Base-by-base conservation (phyloP, 2,797 vertebrate genomes). In the Nannoperca obscura region DNA sequence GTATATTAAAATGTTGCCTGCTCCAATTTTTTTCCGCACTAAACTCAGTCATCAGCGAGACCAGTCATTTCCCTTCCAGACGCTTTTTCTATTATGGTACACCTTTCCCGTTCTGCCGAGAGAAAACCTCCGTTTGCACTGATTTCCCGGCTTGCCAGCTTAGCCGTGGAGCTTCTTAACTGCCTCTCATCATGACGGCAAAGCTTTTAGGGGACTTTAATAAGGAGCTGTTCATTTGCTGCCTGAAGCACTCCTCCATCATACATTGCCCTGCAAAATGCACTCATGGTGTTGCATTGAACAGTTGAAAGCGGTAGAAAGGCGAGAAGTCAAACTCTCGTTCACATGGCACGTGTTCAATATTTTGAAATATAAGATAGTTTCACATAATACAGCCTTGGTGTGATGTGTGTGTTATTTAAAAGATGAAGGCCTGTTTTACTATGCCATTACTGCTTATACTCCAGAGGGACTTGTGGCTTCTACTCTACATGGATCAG, bases 361-460 rank as follows among this genome's bases (percentile, higher is more conserved):
- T 47, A 73, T 81, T 85, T 76, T 69, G 55, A 69, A 84, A 82
- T 67, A 49, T 54, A 46, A 81, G 67, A 58, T 4, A 20, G 63
- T 71, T 81, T 64, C 9, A 10, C 49, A 63, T 73, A 49, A 83
- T 81, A 60, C 34, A 70, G 62, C 70, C 73, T 6, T 40, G 83
- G 47, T 62, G 74, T 40, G 83, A 50, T 64, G 74, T 47, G 40
- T 91, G 84, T 88, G 86, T 92, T 91, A 90, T 90, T 91, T 82
- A 88, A 86, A 86, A 75, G 87, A 82, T 65, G 73, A 66, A 78
- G 58, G 71, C 78, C 77, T 85, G 30, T 88, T 90, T 88, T 86
- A 89, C 80, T 71, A 85, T 88, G 82, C 86, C 81, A 87, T 93
- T 91, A 90, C 79, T 81, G 83, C 81, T 52, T 78, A 79, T 84